These are phyloP conservation scores for Leiothrix lutea DNA, from an alignment of 2,113 vertebrate species.

Conservation along the genomic window DNA sequence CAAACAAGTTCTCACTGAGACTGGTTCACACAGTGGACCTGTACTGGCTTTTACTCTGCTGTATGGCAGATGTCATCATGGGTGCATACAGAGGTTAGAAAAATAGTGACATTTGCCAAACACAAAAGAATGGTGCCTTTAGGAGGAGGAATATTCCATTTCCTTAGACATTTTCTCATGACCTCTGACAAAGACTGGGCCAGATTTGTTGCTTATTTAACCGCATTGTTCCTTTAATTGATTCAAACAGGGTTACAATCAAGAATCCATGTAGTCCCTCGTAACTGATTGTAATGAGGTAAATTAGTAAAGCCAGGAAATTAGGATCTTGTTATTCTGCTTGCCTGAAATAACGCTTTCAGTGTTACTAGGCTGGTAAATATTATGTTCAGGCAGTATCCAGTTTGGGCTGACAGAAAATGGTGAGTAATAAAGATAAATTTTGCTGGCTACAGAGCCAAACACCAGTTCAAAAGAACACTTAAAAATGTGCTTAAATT, in stretches of 20 bases:
- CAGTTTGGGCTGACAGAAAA: background rate
- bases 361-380: slow-evolving; percentile 1
- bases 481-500: slow-evolving; percentile 15
- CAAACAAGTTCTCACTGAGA: background rate
- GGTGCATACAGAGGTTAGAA: slow-evolving; percentile 18
- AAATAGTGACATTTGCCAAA: slow-evolving; percentile 19
- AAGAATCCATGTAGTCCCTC: background rate
- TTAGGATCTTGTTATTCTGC: background rate
- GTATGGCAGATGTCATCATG: background rate
- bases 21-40: background rate
- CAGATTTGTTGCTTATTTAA: slow-evolving; percentile 15
- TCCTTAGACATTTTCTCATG: slow-evolving; percentile 43
- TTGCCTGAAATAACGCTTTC: background rate
- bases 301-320: slow-evolving; percentile 7
- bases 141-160: slow-evolving; percentile 26
- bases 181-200: background rate
- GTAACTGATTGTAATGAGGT: background rate
- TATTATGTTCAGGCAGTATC: background rate
- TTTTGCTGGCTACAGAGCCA: background rate
- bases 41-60: background rate
- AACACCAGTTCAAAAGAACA: background rate
- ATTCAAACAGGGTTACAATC: background rate
- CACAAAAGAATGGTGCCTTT: background rate
- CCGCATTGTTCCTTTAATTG: background rate
- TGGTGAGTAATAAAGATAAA: slow-evolving; percentile 22